Percentiles rank a stretch among this genome's conserved stretches.
Conservation (phyloP, 2,888 invertebrate species). For the Noctua janthe region DNA sequence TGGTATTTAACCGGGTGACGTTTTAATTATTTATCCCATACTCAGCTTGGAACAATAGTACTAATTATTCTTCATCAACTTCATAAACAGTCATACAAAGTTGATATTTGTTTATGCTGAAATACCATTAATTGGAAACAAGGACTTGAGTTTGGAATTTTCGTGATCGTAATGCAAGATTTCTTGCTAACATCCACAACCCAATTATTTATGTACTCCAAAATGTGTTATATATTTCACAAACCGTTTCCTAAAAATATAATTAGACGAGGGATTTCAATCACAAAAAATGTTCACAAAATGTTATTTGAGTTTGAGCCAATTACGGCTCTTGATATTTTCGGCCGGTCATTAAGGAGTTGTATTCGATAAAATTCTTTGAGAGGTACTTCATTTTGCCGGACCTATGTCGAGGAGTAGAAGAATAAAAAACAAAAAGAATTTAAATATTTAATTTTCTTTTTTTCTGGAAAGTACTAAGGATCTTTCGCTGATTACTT, state of each 20-base stretch:
- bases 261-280: constrained; percentile 9
- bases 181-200: neutral
- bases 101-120: neutral
- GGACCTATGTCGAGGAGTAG: neutral
- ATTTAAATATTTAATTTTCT: constrained; percentile 24
- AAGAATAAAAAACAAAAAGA: neutral
- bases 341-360: constrained; percentile 32
- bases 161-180: neutral
- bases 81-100: neutral
- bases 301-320: constrained; percentile 37
- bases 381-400: constrained; percentile 35
- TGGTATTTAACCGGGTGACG: neutral
- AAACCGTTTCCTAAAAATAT: constrained; percentile 19
- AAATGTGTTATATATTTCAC: neutral
- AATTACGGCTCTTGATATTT: constrained; percentile 40
- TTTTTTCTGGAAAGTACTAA: neutral
- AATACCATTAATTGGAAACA: neutral
- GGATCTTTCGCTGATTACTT: neutral
- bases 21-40: neutral
- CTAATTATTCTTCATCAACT: neutral
- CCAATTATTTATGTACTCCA: constrained; percentile 9
- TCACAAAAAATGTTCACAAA: constrained; percentile 16
- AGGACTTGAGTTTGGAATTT: neutral
- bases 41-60: neutral
- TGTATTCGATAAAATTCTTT: constrained; percentile 32